Percentiles rank a stretch among this genome's conserved stretches.
Evolutionary conservation across 2,797 vertebrate species (phyloP).

Genomic region (Enteromius trimaculatus): DNA sequence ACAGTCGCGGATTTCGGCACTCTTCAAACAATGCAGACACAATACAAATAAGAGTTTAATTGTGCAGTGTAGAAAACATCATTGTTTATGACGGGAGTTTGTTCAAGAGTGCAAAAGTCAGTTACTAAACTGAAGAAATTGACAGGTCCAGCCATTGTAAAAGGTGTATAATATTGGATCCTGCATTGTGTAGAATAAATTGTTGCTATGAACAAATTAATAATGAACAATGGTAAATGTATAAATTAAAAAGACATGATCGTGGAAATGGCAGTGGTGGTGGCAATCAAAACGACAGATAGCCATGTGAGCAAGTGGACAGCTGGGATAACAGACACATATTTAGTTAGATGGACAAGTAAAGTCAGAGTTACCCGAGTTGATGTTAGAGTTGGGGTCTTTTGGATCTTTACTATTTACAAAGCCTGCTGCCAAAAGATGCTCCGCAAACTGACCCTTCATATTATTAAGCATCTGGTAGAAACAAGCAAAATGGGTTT

Average conservation of each 20-base stretch:
- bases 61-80: conserved; percentile 1
- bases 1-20: neutral
- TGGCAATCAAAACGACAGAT: neutral
- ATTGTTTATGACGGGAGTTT: neutral
- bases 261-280: neutral
- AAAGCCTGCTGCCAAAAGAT: conserved; percentile 90
- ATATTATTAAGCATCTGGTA: conserved; percentile 95
- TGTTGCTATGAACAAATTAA: neutral
- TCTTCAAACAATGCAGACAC: neutral
- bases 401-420: conserved; percentile 88
- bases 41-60: neutral
- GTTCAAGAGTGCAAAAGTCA: neutral
- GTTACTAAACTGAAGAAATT: neutral
- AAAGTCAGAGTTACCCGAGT: conserved; percentile 81
- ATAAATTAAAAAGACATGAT: neutral
- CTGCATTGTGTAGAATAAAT: neutral
- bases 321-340: neutral
- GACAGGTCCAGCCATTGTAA: neutral
- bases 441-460: conserved; percentile 97
- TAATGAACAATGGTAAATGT: too few relatives aligned
- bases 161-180: neutral
- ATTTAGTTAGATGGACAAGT: neutral
- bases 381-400: conserved; percentile 90
- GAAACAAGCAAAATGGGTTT: neutral
- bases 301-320: neutral